Conservation (phyloP, 2,797 vertebrate genomes). For the Glyptemys insculpta region DNA sequence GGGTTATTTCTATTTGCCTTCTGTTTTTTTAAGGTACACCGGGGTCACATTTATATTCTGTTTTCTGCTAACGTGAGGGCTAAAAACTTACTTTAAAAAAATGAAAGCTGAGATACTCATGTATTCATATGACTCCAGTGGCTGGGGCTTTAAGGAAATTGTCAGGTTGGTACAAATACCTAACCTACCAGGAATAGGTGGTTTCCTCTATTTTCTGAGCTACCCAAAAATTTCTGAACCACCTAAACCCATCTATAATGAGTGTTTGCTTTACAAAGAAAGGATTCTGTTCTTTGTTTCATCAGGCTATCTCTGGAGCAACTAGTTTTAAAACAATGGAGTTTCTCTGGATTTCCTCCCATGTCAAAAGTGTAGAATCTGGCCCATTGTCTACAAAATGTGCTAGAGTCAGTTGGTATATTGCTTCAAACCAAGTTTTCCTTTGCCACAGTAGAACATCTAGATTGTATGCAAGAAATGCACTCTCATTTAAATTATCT, state of each 20-base stretch:
- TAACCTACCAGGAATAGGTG: not conserved
- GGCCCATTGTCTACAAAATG: not conserved
- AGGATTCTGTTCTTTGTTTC: not conserved
- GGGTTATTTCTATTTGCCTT: not conserved
- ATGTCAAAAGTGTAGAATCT: not conserved
- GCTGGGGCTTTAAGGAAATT: not conserved
- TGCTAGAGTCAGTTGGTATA: not conserved
- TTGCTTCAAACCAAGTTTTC: not conserved
- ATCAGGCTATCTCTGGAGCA: not conserved
- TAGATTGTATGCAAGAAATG: slow-evolving; percentile 15
- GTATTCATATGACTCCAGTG: not conserved
- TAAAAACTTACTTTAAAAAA: not conserved
- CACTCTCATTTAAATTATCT: slow-evolving; percentile 59
- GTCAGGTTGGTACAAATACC: not conserved
- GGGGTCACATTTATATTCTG: not conserved
- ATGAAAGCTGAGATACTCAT: not conserved
- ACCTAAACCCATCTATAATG: not conserved
- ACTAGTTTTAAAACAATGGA: not conserved
- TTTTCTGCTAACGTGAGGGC: not conserved
- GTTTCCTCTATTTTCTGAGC: not conserved
- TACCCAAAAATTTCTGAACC: too few species aligned
- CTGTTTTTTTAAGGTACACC: not conserved
- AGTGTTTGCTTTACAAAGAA: not conserved
- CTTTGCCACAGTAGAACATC: not conserved
- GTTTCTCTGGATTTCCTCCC: not conserved